Evolutionary conservation across 2,113 vertebrate species (phyloP).

Genomic region (Hypocryptadius cinnamomeus): DNA sequence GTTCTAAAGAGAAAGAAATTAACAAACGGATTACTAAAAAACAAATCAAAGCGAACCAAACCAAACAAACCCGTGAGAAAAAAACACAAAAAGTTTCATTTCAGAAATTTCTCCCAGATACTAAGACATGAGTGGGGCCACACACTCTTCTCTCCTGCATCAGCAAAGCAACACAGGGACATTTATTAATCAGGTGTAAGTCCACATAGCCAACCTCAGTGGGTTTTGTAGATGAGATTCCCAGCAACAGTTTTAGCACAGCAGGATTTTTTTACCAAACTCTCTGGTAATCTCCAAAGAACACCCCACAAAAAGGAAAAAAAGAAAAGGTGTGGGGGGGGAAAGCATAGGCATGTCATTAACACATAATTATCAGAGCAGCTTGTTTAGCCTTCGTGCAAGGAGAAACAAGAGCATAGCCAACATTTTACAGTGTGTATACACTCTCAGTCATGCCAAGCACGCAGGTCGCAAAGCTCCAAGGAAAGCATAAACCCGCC

Average conservation of each 20-base stretch:
- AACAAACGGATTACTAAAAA: background rate
- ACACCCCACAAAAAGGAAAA: background rate
- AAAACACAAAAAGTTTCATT: background rate
- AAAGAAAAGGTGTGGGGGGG: no score
- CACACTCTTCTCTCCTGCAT: no score
- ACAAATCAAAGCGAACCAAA: background rate
- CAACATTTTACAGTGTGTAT: background rate
- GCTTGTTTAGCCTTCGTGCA: background rate
- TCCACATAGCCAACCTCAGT: fast-evolving
- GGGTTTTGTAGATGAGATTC: background rate
- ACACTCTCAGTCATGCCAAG: background rate
- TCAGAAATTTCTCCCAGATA: background rate
- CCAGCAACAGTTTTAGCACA: background rate
- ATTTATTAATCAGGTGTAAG: background rate
- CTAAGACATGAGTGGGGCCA: fast-evolving
- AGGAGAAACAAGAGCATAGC: background rate
- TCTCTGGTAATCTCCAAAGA: background rate
- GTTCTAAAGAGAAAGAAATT: background rate
- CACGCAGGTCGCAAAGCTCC: background rate
- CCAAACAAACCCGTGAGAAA: background rate
- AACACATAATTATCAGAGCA: background rate
- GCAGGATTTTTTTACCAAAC: background rate
- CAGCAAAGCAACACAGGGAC: background rate
- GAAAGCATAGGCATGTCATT: fast-evolving
- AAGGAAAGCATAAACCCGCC: background rate